phyloP scores from a whole-genome alignment of 2,888 invertebrate genomes.

The Brachypalpus laphriformis region DNA sequence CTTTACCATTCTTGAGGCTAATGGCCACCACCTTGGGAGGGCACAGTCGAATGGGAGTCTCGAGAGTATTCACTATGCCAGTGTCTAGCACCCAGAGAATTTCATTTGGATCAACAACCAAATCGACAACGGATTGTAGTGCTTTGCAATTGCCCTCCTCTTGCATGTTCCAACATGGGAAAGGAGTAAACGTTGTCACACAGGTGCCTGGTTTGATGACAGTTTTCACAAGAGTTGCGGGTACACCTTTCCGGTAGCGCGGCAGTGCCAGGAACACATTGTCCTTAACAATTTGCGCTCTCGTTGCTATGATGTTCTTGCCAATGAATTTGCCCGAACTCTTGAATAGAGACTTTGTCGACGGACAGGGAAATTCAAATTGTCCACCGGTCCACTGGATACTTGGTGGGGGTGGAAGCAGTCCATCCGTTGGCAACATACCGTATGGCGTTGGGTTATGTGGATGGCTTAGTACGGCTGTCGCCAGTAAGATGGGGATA shows the following conservation, averaged over 20 bases:
- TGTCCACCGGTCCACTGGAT: constrained; percentile 83
- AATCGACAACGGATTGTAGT: constrained; percentile 88
- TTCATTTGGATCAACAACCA: constrained; percentile 86
- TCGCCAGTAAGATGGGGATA: constrained; percentile 51
- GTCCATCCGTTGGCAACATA: constrained; percentile 77
- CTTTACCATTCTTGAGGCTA: constrained; percentile 85
- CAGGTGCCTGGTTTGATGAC: constrained; percentile 83
- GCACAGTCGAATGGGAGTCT: constrained; percentile 86
- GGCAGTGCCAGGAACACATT: constrained; percentile 85
- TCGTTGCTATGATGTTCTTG: constrained; percentile 86
- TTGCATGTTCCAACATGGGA: constrained; percentile 88
- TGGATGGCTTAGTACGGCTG: constrained; percentile 37
- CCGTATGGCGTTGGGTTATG: constrained; percentile 76
- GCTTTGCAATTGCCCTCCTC: constrained; percentile 88
- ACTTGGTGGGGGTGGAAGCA: constrained; percentile 74
- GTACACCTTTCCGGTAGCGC: constrained; percentile 86
- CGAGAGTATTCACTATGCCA: constrained; percentile 88
- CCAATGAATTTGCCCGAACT: constrained; percentile 84
- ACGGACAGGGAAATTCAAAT: constrained; percentile 84
- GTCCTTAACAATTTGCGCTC: constrained; percentile 85
- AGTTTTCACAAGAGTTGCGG: constrained; percentile 86
- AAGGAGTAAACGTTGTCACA: constrained; percentile 84
- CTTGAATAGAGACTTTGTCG: constrained; percentile 85
- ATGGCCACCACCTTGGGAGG: constrained; percentile 88
- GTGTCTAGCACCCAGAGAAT: constrained; percentile 89